These are phyloP conservation scores for Andricus grossulariae DNA, from an alignment of 1,140 invertebrate species.

Conservation along the genomic window DNA sequence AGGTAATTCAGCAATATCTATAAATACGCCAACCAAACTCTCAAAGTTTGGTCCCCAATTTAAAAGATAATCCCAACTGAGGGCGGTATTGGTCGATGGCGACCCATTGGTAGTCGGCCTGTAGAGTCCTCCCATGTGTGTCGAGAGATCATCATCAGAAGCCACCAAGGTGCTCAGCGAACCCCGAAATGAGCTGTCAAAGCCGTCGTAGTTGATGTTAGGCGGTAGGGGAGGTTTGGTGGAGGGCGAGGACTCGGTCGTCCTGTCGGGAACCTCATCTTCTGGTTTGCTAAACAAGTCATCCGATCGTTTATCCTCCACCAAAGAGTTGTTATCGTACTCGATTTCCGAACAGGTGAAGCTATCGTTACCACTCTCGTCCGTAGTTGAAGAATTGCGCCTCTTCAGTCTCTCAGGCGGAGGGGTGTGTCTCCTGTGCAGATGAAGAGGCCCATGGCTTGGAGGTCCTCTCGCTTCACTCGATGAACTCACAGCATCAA, in stretches of 20 bases:
- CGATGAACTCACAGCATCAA: constrained; percentile 94
- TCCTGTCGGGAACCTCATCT: constrained; percentile 74
- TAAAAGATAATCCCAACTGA: constrained; percentile 95
- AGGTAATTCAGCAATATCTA: constrained; percentile 95
- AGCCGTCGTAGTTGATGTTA: constrained; percentile 89
- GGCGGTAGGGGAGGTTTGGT: constrained; percentile 81
- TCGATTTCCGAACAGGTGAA: constrained; percentile 99
- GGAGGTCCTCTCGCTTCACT: constrained; percentile 87
- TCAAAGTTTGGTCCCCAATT: constrained; percentile 98
- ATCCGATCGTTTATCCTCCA: constrained; percentile 83
- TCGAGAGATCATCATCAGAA: constrained; percentile 91
- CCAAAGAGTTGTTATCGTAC: constrained; percentile 92
- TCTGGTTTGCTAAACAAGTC: constrained; percentile 65
- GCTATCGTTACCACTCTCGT: constrained; percentile 97
- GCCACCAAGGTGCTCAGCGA: constrained; percentile 94
- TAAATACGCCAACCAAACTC: constrained; percentile 95
- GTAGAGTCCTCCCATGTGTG: constrained; percentile 84
- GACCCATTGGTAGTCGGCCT: constrained; percentile 85
- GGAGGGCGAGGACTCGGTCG: constrained; percentile 70
- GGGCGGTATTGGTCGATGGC: constrained; percentile 81
- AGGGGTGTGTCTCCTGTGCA: constrained; percentile 80
- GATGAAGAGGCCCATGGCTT: constrained; percentile 76
- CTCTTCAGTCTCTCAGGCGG: constrained; percentile 81
- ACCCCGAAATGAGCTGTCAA: constrained; percentile 94
- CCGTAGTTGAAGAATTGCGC: constrained; percentile 89